Conservation (phyloP, 2,113 vertebrate species). For the Calidris pygmaea region DNA sequence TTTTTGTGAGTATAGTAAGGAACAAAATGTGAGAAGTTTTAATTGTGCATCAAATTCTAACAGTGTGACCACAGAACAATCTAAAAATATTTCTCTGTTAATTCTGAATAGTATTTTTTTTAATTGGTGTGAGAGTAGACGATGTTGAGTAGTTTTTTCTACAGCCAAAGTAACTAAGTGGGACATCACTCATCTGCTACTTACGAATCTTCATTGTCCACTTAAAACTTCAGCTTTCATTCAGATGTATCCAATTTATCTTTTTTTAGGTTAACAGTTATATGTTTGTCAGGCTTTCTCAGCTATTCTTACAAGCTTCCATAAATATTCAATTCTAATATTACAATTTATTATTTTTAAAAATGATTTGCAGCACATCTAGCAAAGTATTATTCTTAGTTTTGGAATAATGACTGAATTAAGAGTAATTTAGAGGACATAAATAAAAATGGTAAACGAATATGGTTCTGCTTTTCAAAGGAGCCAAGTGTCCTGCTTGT, state of each 20-base stretch:
- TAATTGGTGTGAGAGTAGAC: not conserved
- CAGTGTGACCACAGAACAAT: not conserved
- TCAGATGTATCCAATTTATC: not conserved
- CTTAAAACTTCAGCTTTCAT: not conserved
- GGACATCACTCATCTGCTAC: not conserved
- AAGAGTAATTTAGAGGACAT: not conserved
- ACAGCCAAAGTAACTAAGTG: not conserved
- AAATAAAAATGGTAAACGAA: not conserved
- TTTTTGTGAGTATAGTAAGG: not conserved
- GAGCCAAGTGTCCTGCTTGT: not conserved
- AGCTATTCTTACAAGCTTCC: conserved; percentile 9
- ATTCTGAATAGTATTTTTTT: not conserved
- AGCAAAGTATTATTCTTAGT: not conserved
- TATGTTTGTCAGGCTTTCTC: conserved; percentile 1
- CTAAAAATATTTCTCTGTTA: not conserved
- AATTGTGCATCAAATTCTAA: not conserved
- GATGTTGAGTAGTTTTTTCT: not conserved
- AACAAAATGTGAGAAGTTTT: not conserved
- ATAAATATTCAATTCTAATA: not conserved
- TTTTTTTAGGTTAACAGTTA: not conserved
- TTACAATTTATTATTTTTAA: not conserved
- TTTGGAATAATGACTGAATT: not conserved
- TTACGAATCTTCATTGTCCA: not conserved
- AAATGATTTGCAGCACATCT: not conserved
- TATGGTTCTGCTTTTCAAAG: conserved; percentile 8